Evolutionary conservation across 2,888 invertebrate genomes (phyloP).

Genomic region (Lapara coniferarum): DNA sequence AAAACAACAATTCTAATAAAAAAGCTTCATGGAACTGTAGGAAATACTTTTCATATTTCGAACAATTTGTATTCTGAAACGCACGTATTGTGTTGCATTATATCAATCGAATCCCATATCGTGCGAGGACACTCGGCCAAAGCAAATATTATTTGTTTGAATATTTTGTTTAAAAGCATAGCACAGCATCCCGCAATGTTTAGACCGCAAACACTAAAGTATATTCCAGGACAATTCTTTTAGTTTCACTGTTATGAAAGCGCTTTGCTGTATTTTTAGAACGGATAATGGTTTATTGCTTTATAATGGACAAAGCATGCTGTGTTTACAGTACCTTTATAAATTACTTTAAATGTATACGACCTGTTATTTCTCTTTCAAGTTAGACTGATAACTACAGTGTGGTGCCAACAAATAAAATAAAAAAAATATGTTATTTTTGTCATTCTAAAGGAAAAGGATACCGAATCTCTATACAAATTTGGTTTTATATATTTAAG

Average conservation of each 20-base stretch:
- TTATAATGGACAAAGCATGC: not conserved
- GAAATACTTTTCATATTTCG: not conserved
- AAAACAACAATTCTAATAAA: too few species aligned
- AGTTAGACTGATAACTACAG: too few species aligned
- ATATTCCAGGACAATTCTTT: not conserved
- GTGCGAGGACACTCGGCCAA: constrained; percentile 27
- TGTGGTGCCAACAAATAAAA: too few species aligned
- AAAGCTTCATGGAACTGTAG: too few species aligned
- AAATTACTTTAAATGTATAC: not conserved
- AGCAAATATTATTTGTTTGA: constrained; percentile 29
- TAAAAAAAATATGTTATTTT: too few species aligned
- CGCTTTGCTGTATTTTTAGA: not conserved
- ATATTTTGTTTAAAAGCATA: constrained; percentile 7
- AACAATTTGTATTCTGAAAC: not conserved
- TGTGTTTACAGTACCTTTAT: too few species aligned
- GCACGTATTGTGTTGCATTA: not conserved
- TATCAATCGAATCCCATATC: constrained; percentile 13
- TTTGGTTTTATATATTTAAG: too few species aligned
- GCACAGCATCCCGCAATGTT: constrained; percentile 22
- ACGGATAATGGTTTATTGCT: not conserved
- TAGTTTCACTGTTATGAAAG: not conserved
- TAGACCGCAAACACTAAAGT: constrained; percentile 14
- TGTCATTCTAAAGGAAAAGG: too few species aligned
- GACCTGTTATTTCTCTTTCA: not conserved
- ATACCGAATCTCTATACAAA: too few species aligned